Evolutionary conservation across 2,888 invertebrate genomes (phyloP).

Genomic region (Caenorhabditis sp.): DNA sequence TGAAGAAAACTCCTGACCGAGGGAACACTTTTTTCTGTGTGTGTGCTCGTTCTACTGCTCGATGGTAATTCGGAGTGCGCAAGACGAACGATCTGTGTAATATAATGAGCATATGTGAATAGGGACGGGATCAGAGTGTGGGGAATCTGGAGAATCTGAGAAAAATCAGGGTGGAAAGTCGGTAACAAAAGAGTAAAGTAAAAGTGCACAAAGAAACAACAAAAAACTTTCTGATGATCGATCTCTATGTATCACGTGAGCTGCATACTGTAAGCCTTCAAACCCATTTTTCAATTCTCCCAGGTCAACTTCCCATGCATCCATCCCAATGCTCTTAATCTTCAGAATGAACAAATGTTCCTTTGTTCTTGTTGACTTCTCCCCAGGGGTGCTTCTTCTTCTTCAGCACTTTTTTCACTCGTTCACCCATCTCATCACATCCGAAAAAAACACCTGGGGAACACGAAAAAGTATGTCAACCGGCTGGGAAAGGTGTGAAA

Average conservation of each 20-base stretch:
- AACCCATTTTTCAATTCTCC: background rate
- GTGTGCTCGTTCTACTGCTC: slow-evolving; percentile 12
- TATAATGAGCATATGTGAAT: slow-evolving; percentile 49
- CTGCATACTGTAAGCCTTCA: slow-evolving; percentile 2
- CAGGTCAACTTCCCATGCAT: background rate
- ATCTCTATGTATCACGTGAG: background rate
- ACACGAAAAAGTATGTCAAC: slow-evolving; percentile 45
- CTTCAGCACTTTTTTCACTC: background rate
- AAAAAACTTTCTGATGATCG: background rate
- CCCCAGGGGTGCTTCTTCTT: slow-evolving; percentile 29
- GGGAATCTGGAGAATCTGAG: background rate
- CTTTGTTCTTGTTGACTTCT: slow-evolving; percentile 23
- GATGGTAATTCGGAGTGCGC: slow-evolving; percentile 41
- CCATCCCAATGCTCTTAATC: slow-evolving; percentile 13
- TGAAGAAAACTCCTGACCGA: slow-evolving; percentile 36
- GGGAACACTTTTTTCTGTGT: slow-evolving; percentile 33
- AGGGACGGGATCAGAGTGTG: slow-evolving; percentile 4
- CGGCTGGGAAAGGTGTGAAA: slow-evolving; percentile 47
- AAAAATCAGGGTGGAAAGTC: slow-evolving; percentile 10
- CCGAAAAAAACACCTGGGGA: slow-evolving; percentile 47
- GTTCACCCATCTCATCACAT: slow-evolving; percentile 23
- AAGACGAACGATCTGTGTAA: slow-evolving; percentile 36
- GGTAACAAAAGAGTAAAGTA: slow-evolving; percentile 20
- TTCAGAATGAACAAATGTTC: slow-evolving; percentile 28
- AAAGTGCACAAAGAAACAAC: slow-evolving; percentile 24